These are phyloP conservation scores for Hylia prasina DNA, from an alignment of 2,113 vertebrate genomes.

Conservation along the genomic window DNA sequence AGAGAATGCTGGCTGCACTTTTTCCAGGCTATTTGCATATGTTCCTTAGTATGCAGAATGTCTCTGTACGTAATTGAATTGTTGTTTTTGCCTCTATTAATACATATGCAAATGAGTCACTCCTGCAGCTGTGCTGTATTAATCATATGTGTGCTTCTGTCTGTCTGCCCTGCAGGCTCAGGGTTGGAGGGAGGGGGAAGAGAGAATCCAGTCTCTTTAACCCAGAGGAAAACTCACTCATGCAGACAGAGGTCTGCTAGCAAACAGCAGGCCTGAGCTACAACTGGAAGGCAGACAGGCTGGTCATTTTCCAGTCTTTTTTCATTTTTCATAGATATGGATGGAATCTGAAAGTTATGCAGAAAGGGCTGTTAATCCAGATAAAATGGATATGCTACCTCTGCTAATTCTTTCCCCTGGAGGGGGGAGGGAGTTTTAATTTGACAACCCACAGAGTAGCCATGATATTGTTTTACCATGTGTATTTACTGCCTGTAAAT, in stretches of 20 bases:
- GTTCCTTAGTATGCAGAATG: conserved; percentile 76
- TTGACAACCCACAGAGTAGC: neutral
- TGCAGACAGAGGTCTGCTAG: conserved; percentile 58
- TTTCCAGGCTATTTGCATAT: conserved; percentile 67
- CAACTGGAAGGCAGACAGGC: neutral
- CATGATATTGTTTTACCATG: neutral
- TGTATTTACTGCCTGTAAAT: neutral
- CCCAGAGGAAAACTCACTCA: conserved; percentile 66
- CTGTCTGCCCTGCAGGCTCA: conserved; percentile 72
- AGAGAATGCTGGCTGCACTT: conserved; percentile 49
- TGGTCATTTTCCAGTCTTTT: conserved; percentile 40
- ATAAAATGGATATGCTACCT: neutral
- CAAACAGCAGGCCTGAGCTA: conserved; percentile 38
- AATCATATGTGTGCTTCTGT: conserved; percentile 74
- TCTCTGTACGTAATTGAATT: conserved; percentile 78
- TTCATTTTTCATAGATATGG: conserved; percentile 9
- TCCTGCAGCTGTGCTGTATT: conserved; percentile 81
- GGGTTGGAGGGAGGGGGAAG: conserved; percentile 51
- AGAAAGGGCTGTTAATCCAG: neutral
- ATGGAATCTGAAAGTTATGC: conserved; percentile 11
- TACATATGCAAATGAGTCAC: conserved; percentile 74
- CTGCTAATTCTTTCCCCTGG: conserved; percentile 15
- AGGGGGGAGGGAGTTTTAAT: neutral
- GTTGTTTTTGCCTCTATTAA: conserved; percentile 80
- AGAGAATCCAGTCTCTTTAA: conserved; percentile 60